Base-by-base conservation (phyloP, 2,888 invertebrate species). In the Ophraella communa region DNA sequence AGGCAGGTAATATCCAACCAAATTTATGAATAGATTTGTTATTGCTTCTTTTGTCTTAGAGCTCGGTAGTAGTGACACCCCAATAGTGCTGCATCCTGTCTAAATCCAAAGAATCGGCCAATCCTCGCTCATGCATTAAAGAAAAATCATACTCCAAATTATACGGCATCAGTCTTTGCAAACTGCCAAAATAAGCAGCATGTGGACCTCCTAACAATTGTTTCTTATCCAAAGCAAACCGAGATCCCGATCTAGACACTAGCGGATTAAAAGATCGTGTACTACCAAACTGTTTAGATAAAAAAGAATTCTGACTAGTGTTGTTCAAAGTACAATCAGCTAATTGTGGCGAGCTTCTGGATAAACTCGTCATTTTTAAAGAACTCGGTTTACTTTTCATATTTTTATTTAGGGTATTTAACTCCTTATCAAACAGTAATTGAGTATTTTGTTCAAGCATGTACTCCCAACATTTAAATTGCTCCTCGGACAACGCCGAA, bases 401-500 rank as follows among this genome's bases (percentile, higher is more conserved):
- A 0, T 87, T 88, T 77, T 87, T 87, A 0, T 87, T 88, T 33
- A 93, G 92, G 76, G 94, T 93, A 45, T 71, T 62, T 53, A 94
- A 80, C 80, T 95, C 95, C 77, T 94, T 94, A 80, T 94, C 94
- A 75, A 95, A 95, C 1, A 95, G 78, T 78, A 94, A 84, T 78
- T 94, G 94, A 0, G 94, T 94, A 75, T 95, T 95, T 79, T 94
- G 93, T 77, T 95, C 95, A 52, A 95, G 81, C 93, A 95, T 94
- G 75, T 95, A 95, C 74, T 95, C 95, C 95, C 95, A 95, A 78
- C 94, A 95, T 78, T 94, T 92, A 77, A 93, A 94, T 78, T 94
- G 94, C 79, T 95, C 95, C 76, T 94, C 94, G 1, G 91, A 90
- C 64, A 90, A 84, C 7, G 84, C 86, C 0, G 85, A 87, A 78